Conservation (phyloP, 1,140 invertebrate genomes). For the Whitmania pigra region DNA sequence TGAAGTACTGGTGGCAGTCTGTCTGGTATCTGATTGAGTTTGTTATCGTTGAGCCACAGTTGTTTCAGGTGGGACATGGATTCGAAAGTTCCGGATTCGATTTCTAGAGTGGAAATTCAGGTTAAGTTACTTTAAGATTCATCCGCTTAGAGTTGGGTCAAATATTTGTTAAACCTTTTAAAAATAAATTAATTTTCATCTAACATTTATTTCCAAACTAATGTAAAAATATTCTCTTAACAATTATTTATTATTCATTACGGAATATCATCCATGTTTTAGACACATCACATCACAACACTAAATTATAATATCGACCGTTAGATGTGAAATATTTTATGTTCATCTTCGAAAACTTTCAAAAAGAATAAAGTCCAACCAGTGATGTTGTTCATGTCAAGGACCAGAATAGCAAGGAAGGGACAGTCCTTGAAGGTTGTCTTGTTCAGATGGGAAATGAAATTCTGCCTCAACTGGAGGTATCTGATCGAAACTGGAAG, state of each 20-base stretch:
- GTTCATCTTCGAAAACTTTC: no score
- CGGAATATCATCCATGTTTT: no score
- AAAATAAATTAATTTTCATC: no score
- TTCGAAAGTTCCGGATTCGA: slow-evolving; percentile 74
- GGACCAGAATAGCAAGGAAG: slow-evolving; percentile 60
- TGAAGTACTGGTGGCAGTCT: slow-evolving; percentile 54
- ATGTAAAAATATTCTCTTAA: no score
- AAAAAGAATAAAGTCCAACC: neutral
- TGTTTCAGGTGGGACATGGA: slow-evolving; percentile 61
- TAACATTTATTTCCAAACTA: no score
- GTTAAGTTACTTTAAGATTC: neutral
- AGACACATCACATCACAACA: no score
- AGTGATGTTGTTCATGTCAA: slow-evolving; percentile 61
- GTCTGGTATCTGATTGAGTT: slow-evolving; percentile 53
- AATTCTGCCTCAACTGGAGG: slow-evolving; percentile 61
- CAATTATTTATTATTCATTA: no score
- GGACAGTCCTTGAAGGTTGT: slow-evolving; percentile 76
- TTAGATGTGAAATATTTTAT: no score
- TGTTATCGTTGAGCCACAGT: slow-evolving; percentile 64
- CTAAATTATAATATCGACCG: no score
- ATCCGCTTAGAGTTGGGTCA: no score
- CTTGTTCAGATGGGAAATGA: slow-evolving; percentile 56
- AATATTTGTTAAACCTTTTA: no score
- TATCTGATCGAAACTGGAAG: slow-evolving; percentile 68
- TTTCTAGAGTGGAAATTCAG: slow-evolving; percentile 33